Evolutionary conservation across 2,888 invertebrate species (phyloP).

Genomic region (Cerceris ruficornis): DNA sequence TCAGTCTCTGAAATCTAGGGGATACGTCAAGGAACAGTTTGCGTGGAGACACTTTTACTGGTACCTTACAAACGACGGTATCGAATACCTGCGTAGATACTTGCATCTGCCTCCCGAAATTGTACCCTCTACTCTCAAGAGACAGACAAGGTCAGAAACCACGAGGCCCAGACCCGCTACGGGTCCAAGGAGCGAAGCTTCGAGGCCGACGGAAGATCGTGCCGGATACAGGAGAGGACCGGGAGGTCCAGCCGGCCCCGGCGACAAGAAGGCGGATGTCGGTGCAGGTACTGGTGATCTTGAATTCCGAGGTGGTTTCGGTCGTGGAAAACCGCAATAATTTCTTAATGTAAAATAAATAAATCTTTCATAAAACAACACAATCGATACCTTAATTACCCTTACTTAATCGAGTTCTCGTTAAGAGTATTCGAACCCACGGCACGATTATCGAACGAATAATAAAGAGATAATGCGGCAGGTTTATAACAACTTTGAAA

Average conservation of each 20-base stretch:
- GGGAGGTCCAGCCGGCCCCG: constrained; percentile 84
- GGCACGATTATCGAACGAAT: too few relatives aligned
- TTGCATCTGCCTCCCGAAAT: constrained; percentile 99
- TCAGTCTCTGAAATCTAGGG: constrained; percentile 95
- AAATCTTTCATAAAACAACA: constrained; percentile 34
- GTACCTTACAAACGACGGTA: constrained; percentile 99
- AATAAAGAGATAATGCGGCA: too few relatives aligned
- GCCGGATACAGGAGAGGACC: constrained; percentile 91
- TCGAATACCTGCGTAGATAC: constrained; percentile 96
- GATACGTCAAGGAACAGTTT: constrained; percentile 99
- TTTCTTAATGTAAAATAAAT: constrained; percentile 64
- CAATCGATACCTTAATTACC: constrained; percentile 7
- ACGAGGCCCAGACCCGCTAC: constrained; percentile 90
- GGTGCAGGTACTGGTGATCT: constrained; percentile 96
- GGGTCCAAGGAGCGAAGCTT: constrained; percentile 86
- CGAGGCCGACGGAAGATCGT: constrained; percentile 91
- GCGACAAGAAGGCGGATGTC: constrained; percentile 98
- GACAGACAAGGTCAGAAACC: constrained; percentile 93
- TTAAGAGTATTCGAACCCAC: too few relatives aligned
- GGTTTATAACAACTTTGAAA: too few relatives aligned
- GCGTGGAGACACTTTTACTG: constrained; percentile 99
- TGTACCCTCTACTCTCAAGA: constrained; percentile 98
- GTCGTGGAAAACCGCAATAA: constrained; percentile 78
- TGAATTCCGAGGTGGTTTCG: constrained; percentile 89
- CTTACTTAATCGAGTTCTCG: background rate